These are phyloP conservation scores for Dicaeum eximium DNA, from an alignment of 2,113 vertebrate genomes.

Conservation along the genomic window DNA sequence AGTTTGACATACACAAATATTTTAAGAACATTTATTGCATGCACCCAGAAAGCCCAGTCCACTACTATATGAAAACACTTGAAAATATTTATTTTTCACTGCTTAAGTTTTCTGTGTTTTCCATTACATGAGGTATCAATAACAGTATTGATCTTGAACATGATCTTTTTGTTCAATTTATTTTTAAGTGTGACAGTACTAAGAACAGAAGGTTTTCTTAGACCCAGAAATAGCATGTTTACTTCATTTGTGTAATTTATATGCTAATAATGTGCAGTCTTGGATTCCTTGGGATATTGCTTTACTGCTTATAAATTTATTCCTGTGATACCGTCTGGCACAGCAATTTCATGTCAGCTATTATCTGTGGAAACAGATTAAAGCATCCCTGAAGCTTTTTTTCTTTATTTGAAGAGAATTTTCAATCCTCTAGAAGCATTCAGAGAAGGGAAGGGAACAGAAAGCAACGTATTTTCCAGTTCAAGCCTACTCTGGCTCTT, in stretches of 20 bases:
- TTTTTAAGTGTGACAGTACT: not conserved
- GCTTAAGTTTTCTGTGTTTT: not conserved
- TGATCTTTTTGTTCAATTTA: not conserved
- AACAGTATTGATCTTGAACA: not conserved
- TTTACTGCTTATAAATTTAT: constrained; percentile 7
- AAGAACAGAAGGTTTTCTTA: not conserved
- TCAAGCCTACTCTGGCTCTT: not conserved
- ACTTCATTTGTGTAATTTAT: constrained; percentile 9
- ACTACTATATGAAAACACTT: not conserved
- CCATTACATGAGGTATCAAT: not conserved
- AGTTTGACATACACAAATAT: not conserved
- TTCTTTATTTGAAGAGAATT: not conserved
- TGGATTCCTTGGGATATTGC: not conserved
- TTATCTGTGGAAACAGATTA: constrained; percentile 7
- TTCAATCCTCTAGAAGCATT: not conserved
- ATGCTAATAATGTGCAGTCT: not conserved
- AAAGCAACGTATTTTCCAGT: not conserved
- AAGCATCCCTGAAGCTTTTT: not conserved
- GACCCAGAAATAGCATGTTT: not conserved
- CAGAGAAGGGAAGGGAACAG: not conserved
- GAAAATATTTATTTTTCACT: not conserved
- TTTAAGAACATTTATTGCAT: not conserved
- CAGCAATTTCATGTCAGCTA: not conserved
- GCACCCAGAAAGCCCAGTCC: not conserved
- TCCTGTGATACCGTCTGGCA: not conserved